Base-by-base conservation (phyloP, 2,888 invertebrate species). In the Ichneumon xanthorius region DNA sequence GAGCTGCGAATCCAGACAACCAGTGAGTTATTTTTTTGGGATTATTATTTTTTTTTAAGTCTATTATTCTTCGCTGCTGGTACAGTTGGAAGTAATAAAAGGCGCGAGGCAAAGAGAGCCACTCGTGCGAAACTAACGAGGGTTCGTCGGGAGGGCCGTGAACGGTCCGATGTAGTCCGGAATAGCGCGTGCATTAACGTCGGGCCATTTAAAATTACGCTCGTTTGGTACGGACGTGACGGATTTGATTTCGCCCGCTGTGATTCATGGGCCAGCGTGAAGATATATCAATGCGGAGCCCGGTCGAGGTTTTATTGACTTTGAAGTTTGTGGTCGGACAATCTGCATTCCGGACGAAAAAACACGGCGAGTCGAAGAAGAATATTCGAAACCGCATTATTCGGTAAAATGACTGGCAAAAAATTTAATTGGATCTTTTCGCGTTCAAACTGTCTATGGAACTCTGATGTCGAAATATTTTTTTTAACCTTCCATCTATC, bases 11-110 rank as follows among this genome's bases (percentile, higher is more conserved):
- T 26, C 63, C 81, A 1, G 19, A 70, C 37, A 85, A 78, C 19
- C 53, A 40, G 84, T 84, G 37, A 84, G 84, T 82, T 72, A 9
- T 67, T 37, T 81, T 81, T 63, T 30, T 14, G 26, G 33, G 1
- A 71, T 53, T 16, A 16, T 30, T 53, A 1, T 55, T 55, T 71
- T 55, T 71, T 30, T 53, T 7, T 58, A 14, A 55, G 11, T 58
- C 68, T 16, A 45, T 68, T 33, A 22, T 45, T 1, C 4, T 55
- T 19, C 6, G 26, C 45, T 40, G 5, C 33, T 33, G 11, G 19
- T 14, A 16, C 33, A 30, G 16, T 63, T 2, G 16, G 33, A 75
- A 40, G 48, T 48, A 30, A 61, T 48, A 63, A 63, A 48, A 48
- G 30, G 30, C 48, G 73, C 48, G 48, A 19, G 9, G 16, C 16